Evolutionary conservation across 1,140 invertebrate species (phyloP), one percentile per base, ranked within the genome.

Genomic region (Apis laboriosa): DNA sequence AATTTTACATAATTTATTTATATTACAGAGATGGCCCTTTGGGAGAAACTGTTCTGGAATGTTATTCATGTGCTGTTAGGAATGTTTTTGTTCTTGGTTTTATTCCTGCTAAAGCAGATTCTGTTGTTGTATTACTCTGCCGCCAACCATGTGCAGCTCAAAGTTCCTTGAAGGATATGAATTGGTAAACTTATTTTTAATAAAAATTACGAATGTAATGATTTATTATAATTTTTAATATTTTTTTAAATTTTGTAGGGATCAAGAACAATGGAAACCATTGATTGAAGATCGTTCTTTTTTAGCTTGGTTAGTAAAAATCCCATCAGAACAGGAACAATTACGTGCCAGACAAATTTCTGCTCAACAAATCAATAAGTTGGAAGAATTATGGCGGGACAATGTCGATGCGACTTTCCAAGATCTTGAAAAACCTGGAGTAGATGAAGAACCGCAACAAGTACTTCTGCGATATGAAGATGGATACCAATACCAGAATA

Each of bases 331-430:
- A 90, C 97, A 99, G 91, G 99, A 99, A 89, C 99, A 99, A 94
- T 94, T 99, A 79, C 95, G 99, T 80, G 98, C 98, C 8, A 95
- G 99, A 11, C 99, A 99, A 94, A 98, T 99, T 51, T 98, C 98
- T 9, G 98, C 99, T 0, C 97, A 98, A 84, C 99, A 99, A 94
- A 99, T 99, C 64, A 98, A 98, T 84, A 99, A 99, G 91, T 95
- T 99, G 11, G 99, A 99, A 95, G 99, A 99, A 91, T 93, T 99
- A 8, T 99, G 99, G 99, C 99, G 99, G 90, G 98, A 99, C 72
- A 99, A 99, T 92, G 97, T 98, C 5, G 98, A 99, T 90, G 99
- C 99, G 0, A 99, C 98, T 21, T 98, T 99, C 90, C 98, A 99
- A 94, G 99, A 99, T 94, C 94, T 99, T 71, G 99, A 99, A 92